A percentile compares a stretch with the other conserved stretches of the same genome.
These are phyloP conservation scores for Chionoecetes opilio DNA, from an alignment of 1,140 invertebrate species.

Conservation along the genomic window DNA sequence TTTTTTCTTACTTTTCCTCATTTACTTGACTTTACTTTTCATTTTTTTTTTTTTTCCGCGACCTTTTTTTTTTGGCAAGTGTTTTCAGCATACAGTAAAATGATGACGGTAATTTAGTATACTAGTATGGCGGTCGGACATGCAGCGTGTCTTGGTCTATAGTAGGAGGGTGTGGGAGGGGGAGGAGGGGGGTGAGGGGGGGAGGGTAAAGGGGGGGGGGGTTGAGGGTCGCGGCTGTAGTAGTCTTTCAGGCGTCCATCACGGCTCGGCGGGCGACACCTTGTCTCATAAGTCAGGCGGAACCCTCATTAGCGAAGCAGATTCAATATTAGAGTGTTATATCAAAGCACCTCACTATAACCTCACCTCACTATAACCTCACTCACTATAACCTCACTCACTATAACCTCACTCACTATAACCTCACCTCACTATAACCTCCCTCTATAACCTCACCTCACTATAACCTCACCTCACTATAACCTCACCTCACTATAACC, in stretches of 20 bases:
- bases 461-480: background rate
- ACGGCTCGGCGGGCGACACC: conserved; percentile 21
- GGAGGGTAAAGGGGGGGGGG: too few relatives aligned
- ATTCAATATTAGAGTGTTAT: conserved; percentile 31
- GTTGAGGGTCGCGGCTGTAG: background rate
- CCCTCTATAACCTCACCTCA: background rate
- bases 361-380: background rate
- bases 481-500: too few relatives aligned
- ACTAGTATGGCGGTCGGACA: background rate
- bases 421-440: background rate
- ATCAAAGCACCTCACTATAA: background rate
- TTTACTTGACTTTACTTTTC: too few relatives aligned
- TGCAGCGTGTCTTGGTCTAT: too few relatives aligned
- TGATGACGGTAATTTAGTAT: background rate
- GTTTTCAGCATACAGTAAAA: background rate
- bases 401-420: too few relatives aligned
- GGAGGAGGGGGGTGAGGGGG: too few relatives aligned
- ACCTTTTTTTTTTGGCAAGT: too few relatives aligned
- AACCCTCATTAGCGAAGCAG: background rate
- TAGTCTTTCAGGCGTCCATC: background rate
- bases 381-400: too few relatives aligned
- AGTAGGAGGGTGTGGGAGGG: too few relatives aligned
- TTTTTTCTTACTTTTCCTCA: too few relatives aligned
- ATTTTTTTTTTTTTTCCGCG: too few relatives aligned
- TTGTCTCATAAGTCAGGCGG: conserved; percentile 1